phyloP scores from a whole-genome alignment of 2,113 vertebrate genomes.

The Benitochromis conjunctus region DNA sequence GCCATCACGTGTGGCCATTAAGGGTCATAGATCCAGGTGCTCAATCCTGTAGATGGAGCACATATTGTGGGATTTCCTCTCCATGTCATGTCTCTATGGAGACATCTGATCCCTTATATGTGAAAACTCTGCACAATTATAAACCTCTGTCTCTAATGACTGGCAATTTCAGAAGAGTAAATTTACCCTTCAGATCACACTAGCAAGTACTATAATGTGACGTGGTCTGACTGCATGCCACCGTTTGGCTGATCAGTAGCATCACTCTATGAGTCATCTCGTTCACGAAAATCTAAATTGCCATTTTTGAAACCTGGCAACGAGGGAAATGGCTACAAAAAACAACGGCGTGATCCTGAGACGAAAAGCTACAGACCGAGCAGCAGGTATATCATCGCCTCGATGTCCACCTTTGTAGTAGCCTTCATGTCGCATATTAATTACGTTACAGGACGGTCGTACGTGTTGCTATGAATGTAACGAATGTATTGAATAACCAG shows the following conservation, averaged over 20 bases:
- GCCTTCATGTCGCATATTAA: neutral
- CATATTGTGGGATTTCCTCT: neutral
- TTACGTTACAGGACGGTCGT: neutral
- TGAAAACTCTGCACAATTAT: neutral
- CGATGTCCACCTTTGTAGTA: neutral
- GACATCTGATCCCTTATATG: neutral
- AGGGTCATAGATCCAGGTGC: neutral
- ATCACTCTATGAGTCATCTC: neutral
- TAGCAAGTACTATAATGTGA: neutral
- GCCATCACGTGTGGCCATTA: neutral
- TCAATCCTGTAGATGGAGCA: neutral
- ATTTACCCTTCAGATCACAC: neutral
- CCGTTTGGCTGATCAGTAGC: neutral
- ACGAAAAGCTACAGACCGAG: neutral
- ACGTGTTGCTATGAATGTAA: neutral
- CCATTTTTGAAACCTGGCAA: neutral
- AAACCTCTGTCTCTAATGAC: neutral
- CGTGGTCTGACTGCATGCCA: neutral
- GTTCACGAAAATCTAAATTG: neutral
- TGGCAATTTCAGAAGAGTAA: neutral
- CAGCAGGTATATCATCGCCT: neutral
- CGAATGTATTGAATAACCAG: no score
- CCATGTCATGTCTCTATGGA: neutral
- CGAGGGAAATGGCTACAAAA: neutral
- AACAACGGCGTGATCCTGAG: neutral